Evolutionary conservation across 2,113 vertebrate genomes (phyloP).

Genomic region (Actinemys pallida): DNA sequence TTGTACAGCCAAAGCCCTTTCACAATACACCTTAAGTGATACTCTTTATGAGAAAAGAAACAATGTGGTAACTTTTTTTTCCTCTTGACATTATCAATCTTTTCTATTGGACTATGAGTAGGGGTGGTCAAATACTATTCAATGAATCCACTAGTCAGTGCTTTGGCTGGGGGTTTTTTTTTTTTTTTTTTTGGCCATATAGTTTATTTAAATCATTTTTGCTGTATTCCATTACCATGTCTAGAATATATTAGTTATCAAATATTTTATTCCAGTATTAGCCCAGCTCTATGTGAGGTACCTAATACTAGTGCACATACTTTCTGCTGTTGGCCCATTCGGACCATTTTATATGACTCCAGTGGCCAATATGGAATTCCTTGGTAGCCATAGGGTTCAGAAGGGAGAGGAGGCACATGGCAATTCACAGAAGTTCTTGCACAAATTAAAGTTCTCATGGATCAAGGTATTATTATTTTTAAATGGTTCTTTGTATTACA

Average conservation of each 20-base stretch:
- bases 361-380: not conserved
- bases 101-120: conserved; percentile 46
- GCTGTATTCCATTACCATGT: conserved; percentile 37
- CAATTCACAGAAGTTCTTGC: not conserved
- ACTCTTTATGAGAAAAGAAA: conserved; percentile 10
- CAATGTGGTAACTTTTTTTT: not conserved
- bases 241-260: conserved; percentile 65
- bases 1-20: conserved; percentile 7
- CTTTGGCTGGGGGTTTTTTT: not conserved
- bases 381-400: not conserved
- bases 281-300: not conserved
- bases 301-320: not conserved
- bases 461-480: not conserved
- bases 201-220: conserved; percentile 59
- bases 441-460: not conserved
- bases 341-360: not conserved
- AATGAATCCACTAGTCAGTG: conserved; percentile 20
- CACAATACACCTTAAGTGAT: not conserved
- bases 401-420: not conserved
- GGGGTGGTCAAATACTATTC: conserved; percentile 32
- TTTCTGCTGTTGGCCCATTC: conserved; percentile 7
- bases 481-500: not conserved
- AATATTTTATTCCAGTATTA: conserved; percentile 56
- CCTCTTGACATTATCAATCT: not conserved
- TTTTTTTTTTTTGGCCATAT: conserved; percentile 1